Percentiles rank a stretch among this genome's conserved stretches.
Evolutionary conservation across 2,888 invertebrate genomes (phyloP).

Genomic region (Philaethria dido): DNA sequence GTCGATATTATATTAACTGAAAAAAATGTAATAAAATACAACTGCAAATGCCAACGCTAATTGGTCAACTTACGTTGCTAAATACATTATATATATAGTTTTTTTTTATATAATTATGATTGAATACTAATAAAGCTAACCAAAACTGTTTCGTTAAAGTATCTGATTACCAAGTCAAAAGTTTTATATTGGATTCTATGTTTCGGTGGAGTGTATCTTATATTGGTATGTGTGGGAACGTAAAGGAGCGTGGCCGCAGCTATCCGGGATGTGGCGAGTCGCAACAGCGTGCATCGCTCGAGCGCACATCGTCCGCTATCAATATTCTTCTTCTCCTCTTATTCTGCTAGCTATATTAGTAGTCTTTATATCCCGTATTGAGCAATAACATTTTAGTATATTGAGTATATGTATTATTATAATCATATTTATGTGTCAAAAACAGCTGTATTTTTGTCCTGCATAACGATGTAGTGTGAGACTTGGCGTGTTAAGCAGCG

Average conservation of each 20-base stretch:
- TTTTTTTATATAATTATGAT: background rate
- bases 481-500: no score
- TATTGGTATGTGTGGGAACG: constrained; percentile 49
- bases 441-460: no score
- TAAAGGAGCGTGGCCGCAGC: constrained; percentile 53
- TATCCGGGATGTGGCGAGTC: constrained; percentile 83
- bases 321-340: constrained; percentile 23
- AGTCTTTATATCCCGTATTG: background rate
- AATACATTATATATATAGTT: background rate
- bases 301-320: constrained; percentile 50
- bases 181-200: constrained; percentile 6
- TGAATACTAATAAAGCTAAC: background rate
- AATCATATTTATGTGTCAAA: background rate
- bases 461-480: no score
- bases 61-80: constrained; percentile 17
- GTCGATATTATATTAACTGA: constrained; percentile 34
- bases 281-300: constrained; percentile 67
- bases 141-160: background rate
- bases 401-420: background rate
- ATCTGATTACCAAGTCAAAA: constrained; percentile 20
- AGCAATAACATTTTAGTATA: background rate
- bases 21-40: constrained; percentile 25
- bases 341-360: background rate
- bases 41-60: constrained; percentile 30
- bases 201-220: constrained; percentile 27